These are phyloP conservation scores for Melanargia galathea DNA, from an alignment of 2,888 invertebrate genomes.

Conservation along the genomic window DNA sequence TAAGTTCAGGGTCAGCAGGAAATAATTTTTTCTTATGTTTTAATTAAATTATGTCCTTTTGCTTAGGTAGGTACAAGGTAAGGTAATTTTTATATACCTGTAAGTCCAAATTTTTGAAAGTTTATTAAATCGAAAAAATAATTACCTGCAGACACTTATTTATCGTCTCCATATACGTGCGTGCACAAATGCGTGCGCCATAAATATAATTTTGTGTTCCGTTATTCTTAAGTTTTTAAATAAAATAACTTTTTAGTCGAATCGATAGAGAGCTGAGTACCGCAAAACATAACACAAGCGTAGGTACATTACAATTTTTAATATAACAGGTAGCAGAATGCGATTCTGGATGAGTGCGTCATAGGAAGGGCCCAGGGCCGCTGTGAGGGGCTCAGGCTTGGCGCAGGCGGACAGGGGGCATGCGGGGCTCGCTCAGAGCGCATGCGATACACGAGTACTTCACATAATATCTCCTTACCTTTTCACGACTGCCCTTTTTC, in stretches of 20 bases:
- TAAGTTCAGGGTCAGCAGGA: too few relatives aligned
- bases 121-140: neutral
- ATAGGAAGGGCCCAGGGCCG: constrained; percentile 67
- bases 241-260: neutral
- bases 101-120: too few relatives aligned
- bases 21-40: too few relatives aligned
- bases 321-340: constrained; percentile 12
- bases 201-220: neutral
- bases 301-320: constrained; percentile 39
- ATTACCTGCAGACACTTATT: neutral
- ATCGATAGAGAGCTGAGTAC: constrained; percentile 10
- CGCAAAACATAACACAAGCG: constrained; percentile 65
- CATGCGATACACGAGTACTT: constrained; percentile 74
- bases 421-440: constrained; percentile 73
- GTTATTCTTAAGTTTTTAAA: neutral
- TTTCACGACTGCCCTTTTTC: constrained; percentile 94
- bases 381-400: constrained; percentile 35
- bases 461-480: constrained; percentile 87
- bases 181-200: constrained; percentile 9
- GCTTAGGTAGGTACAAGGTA: too few relatives aligned
- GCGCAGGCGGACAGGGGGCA: constrained; percentile 60
- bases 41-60: too few relatives aligned
- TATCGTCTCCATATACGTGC: neutral
- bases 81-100: too few relatives aligned
- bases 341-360: constrained; percentile 16